Conservation (phyloP, 2,113 vertebrate species). For the Cichladusa arquata region DNA sequence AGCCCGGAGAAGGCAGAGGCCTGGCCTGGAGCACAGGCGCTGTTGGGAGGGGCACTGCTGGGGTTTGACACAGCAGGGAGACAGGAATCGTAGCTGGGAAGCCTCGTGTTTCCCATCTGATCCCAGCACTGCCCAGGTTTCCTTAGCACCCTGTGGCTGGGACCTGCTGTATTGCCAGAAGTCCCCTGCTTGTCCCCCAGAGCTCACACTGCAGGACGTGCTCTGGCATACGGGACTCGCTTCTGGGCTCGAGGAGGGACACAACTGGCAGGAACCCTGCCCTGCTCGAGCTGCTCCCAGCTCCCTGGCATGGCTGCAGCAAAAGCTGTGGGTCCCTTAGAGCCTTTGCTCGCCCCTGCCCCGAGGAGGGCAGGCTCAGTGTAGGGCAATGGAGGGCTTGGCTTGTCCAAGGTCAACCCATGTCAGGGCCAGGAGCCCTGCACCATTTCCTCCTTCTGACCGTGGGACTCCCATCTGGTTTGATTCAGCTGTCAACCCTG, state of each 20-base stretch:
- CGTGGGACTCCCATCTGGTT: conserved; percentile 43
- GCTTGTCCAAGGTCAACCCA: neutral
- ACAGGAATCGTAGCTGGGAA: fast-evolving
- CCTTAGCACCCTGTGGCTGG: fast-evolving
- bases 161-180: neutral
- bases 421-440: conserved; percentile 7
- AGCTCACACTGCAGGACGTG: neutral
- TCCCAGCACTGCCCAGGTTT: neutral
- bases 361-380: neutral
- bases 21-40: neutral
- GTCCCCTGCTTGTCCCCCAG: fast-evolving
- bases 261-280: neutral
- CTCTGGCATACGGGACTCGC: fast-evolving
- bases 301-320: neutral
- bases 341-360: neutral
- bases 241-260: neutral
- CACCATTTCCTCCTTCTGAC: neutral
- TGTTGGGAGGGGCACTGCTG: neutral
- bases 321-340: neutral
- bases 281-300: neutral
- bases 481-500: conserved; percentile 56
- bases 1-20: neutral
- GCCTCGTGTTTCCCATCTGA: neutral
- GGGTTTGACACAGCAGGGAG: neutral
- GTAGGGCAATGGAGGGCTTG: neutral